These are phyloP conservation scores for Pygathrix nemaeus DNA, from an alignment of 2,113 vertebrate species.

Conservation along the genomic window DNA sequence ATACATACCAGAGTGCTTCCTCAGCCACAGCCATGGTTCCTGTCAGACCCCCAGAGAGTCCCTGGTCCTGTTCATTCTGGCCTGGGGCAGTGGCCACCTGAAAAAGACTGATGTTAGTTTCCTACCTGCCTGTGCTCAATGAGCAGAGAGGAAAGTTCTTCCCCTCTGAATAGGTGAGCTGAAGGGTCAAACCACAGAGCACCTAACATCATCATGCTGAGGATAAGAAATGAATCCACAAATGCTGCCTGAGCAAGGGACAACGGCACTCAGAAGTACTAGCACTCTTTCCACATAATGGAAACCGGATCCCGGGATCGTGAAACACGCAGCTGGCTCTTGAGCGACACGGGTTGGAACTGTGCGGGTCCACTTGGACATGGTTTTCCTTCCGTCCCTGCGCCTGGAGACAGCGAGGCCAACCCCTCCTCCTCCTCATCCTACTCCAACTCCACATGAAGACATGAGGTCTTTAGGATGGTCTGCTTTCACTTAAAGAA, in stretches of 20 bases:
- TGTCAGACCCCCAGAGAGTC: neutral
- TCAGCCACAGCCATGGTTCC: neutral
- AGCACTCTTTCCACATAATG: neutral
- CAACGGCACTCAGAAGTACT: neutral
- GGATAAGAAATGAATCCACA: neutral
- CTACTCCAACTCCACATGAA: neutral
- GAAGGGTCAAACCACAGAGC: neutral
- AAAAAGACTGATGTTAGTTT: neutral
- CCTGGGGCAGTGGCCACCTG: neutral
- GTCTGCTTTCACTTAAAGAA: neutral
- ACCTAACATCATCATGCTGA: neutral
- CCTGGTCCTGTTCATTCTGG: neutral
- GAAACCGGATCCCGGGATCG: neutral
- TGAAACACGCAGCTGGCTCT: neutral
- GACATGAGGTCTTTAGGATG: neutral
- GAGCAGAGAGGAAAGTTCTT: neutral
- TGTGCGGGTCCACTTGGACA: neutral
- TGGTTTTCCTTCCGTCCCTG: neutral
- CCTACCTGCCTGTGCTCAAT: neutral
- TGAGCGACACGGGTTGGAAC: neutral
- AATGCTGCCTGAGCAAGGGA: neutral
- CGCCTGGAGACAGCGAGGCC: neutral
- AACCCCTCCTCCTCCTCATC: neutral
- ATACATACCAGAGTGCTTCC: neutral
- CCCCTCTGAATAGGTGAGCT: neutral